These are phyloP conservation scores for Ochropacha duplaris DNA, from an alignment of 2,888 invertebrate genomes.

Conservation along the genomic window DNA sequence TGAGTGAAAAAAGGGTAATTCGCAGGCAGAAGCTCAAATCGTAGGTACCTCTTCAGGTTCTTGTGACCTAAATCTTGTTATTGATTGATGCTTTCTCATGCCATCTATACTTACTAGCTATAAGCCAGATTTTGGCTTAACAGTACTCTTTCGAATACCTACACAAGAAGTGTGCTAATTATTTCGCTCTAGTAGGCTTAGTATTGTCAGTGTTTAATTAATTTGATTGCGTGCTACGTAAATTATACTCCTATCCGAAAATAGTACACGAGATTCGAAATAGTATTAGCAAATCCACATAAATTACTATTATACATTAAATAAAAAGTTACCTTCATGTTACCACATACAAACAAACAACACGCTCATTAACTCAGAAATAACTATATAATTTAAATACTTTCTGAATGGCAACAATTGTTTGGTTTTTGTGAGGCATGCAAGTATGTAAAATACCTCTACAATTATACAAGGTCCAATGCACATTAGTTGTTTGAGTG, in stretches of 20 bases:
- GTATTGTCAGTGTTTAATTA: neutral
- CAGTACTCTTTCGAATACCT: neutral
- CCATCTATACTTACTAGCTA: no score
- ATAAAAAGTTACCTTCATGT: neutral
- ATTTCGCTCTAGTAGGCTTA: neutral
- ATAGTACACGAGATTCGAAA: neutral
- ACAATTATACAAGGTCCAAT: constrained; percentile 19
- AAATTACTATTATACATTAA: neutral
- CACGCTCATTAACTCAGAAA: neutral
- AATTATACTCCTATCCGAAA: neutral
- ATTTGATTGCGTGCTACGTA: neutral
- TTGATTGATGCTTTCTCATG: no score
- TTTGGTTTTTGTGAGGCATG: neutral
- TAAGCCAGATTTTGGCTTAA: no score
- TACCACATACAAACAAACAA: neutral
- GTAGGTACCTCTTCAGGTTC: no score
- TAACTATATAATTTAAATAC: neutral
- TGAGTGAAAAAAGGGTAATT: no score
- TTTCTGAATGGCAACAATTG: neutral
- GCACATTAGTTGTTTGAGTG: constrained; percentile 12
- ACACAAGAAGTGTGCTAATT: neutral
- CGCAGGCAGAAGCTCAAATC: no score
- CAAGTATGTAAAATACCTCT: neutral
- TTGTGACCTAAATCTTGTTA: no score
- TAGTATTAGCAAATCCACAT: no score